Conservation (phyloP, 2,888 invertebrate genomes). For the Eristalis tenax region DNA sequence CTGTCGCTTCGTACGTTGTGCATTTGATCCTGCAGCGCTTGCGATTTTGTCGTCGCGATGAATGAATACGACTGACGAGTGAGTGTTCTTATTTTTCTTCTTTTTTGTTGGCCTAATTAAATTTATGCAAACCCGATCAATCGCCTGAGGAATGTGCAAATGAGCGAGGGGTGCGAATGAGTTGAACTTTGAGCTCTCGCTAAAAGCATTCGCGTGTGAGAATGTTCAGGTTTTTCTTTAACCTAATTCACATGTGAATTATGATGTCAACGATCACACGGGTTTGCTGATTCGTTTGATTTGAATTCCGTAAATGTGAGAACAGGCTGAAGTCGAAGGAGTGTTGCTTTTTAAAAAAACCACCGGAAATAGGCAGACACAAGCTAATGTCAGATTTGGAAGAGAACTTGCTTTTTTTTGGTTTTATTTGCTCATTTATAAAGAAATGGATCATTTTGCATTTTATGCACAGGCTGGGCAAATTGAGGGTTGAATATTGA, state of each 20-base stretch:
- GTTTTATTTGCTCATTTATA: too few relatives aligned
- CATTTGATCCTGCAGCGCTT: slow-evolving; percentile 6
- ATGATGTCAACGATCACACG: slow-evolving; percentile 6
- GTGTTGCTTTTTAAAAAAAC: too few relatives aligned
- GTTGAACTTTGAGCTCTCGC: slow-evolving; percentile 14
- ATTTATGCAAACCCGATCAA: background rate
- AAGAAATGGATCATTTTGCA: too few relatives aligned
- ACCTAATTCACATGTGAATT: background rate
- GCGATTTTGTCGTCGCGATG: background rate
- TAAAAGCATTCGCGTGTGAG: background rate
- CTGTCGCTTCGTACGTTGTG: background rate
- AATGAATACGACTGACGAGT: background rate
- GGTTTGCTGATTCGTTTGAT: background rate
- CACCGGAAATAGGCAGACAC: too few relatives aligned
- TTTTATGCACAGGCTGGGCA: too few relatives aligned
- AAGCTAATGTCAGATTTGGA: too few relatives aligned
- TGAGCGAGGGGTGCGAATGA: slow-evolving; percentile 5
- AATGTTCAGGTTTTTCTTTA: background rate
- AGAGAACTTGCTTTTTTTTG: too few relatives aligned
- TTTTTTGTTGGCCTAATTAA: slow-evolving; percentile 6
- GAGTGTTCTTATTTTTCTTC: background rate
- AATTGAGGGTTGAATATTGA: too few relatives aligned
- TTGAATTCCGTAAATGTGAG: background rate
- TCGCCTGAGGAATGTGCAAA: slow-evolving; percentile 18
- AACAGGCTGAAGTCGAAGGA: background rate